Conservation (phyloP, 2,797 vertebrate species). For the Typhlichthys subterraneus region DNA sequence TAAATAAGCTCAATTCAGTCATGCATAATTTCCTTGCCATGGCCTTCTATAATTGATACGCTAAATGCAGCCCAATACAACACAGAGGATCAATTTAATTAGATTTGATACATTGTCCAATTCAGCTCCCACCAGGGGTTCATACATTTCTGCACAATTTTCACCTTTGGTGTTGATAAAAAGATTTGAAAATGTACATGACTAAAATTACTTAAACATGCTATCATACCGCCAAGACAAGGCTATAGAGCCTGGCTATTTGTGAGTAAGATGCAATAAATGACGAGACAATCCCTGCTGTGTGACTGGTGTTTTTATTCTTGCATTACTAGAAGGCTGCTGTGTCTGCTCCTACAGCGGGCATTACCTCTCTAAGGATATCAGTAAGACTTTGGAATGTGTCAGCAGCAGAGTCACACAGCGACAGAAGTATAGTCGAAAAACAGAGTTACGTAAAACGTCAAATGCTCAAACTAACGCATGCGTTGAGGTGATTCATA, state of each 20-base stretch:
- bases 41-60: neutral
- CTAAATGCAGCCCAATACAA: constrained; percentile 13
- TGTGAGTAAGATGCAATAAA: constrained; percentile 35
- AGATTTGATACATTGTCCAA: constrained; percentile 22
- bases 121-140: constrained; percentile 29
- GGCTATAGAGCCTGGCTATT: constrained; percentile 37
- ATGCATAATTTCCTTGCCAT: constrained; percentile 22
- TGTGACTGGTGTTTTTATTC: constrained; percentile 56
- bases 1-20: constrained; percentile 9
- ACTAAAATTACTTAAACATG: constrained; percentile 41
- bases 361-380: constrained; percentile 71
- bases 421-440: constrained; percentile 8
- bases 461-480: constrained; percentile 23
- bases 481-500: constrained; percentile 51
- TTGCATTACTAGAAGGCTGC: constrained; percentile 50
- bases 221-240: constrained; percentile 14
- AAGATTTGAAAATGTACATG: constrained; percentile 37
- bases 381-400: constrained; percentile 73
- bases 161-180: constrained; percentile 32
- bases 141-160: constrained; percentile 23
- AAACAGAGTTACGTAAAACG: constrained; percentile 28
- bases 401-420: constrained; percentile 51
- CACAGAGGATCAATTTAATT: constrained; percentile 33
- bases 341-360: constrained; percentile 47
- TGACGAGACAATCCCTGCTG: constrained; percentile 53